A percentile compares a stretch with the other conserved stretches of the same genome.
Evolutionary conservation across 2,113 vertebrate species (phyloP).

Genomic region (Condylura cristata): DNA sequence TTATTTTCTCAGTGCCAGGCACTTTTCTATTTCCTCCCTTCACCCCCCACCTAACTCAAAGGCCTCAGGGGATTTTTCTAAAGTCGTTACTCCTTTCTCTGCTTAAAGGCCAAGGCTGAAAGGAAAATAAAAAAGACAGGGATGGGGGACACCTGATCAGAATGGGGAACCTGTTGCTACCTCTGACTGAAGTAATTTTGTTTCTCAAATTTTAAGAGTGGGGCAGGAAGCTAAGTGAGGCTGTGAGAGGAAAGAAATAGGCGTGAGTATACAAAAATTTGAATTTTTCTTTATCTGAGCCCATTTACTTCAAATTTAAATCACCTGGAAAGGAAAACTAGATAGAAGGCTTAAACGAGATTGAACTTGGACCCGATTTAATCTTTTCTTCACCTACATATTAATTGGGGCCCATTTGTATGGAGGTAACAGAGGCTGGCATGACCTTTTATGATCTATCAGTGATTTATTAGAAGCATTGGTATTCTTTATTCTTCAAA

Average conservation of each 20-base stretch:
- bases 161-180: conserved; percentile 54
- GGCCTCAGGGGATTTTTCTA: conserved; percentile 40
- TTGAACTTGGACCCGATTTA: background rate
- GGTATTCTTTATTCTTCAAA: background rate
- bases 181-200: conserved; percentile 41
- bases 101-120: background rate
- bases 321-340: conserved; percentile 44
- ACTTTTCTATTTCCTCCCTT: conserved; percentile 60
- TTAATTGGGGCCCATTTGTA: conserved; percentile 48
- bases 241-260: background rate
- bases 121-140: conserved; percentile 4
- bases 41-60: background rate
- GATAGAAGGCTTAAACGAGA: conserved; percentile 65
- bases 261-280: background rate
- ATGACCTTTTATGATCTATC: conserved; percentile 67
- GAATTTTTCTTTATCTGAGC: background rate
- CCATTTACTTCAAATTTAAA: conserved; percentile 69
- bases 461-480: conserved; percentile 71
- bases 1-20: conserved; percentile 76
- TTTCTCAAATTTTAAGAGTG: background rate
- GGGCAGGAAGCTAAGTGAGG: background rate
- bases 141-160: background rate
- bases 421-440: conserved; percentile 44
- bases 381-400: conserved; percentile 20
- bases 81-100: background rate